Evolutionary conservation across 2,113 vertebrate species (phyloP).

Genomic region (Ophthalmolycus amberensis): DNA sequence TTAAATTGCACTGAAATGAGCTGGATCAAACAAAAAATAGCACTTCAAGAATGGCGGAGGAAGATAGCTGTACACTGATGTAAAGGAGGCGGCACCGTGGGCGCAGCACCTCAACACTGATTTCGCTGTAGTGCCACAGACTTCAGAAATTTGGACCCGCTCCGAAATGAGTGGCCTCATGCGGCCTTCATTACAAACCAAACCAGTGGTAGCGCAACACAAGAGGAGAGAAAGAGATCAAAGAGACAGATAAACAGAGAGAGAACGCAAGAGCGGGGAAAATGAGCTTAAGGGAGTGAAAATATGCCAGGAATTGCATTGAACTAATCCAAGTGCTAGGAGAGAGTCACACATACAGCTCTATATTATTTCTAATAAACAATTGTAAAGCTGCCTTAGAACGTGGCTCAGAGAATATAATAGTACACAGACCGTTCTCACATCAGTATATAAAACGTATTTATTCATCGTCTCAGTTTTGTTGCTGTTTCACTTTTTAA

Average conservation of each 20-base stretch:
- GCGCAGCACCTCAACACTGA: slow-evolving; percentile 16
- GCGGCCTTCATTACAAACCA: slow-evolving; percentile 37
- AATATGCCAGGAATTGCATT: slow-evolving; percentile 40
- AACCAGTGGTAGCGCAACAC: slow-evolving; percentile 20
- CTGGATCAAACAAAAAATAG: slow-evolving; percentile 3
- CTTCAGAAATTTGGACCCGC: slow-evolving; percentile 25
- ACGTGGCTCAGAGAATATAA: not conserved
- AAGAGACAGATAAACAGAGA: slow-evolving; percentile 13
- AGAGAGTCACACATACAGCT: not conserved
- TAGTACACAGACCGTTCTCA: not conserved
- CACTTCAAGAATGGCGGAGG: not conserved
- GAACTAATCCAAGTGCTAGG: slow-evolving; percentile 46
- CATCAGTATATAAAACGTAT: not conserved
- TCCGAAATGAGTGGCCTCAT: slow-evolving; percentile 44
- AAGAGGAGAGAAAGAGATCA: not conserved
- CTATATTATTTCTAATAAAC: slow-evolving; percentile 41
- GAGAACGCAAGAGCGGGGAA: not conserved
- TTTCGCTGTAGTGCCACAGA: slow-evolving; percentile 7
- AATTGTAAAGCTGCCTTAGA: slow-evolving; percentile 7
- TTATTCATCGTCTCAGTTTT: not conserved
- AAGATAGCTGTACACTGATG: not conserved
- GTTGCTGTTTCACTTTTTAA: not conserved
- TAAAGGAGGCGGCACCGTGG: slow-evolving; percentile 3
- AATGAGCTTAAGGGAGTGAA: slow-evolving; percentile 42
- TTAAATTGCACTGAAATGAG: slow-evolving; percentile 15